phyloP scores from a whole-genome alignment of 2,113 vertebrate genomes.

The Hystrix brachyura region DNA sequence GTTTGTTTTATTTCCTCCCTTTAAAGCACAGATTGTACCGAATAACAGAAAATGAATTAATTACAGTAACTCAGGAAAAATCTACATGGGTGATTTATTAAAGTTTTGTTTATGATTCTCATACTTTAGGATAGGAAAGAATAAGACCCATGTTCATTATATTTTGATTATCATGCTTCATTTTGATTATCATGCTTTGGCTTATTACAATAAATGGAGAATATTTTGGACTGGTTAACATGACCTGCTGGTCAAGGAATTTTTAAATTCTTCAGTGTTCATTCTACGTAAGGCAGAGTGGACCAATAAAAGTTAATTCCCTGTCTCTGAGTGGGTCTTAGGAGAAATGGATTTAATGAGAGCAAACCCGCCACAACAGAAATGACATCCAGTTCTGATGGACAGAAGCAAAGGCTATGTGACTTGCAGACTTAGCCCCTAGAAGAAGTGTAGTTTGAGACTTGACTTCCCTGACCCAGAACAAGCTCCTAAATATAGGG shows the following conservation, averaged over 20 bases:
- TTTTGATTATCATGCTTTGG: not conserved
- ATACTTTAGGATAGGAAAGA: not conserved
- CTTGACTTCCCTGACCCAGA: not conserved
- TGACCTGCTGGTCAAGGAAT: not conserved
- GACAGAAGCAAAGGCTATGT: not conserved
- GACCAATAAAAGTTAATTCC: not conserved
- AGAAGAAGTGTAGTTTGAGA: not conserved
- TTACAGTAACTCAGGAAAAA: not conserved
- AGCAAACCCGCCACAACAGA: not conserved
- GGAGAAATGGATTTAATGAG: slow-evolving; percentile 15
- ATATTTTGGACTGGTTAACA: not conserved
- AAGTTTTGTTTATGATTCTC: not conserved
- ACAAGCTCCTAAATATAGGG: not conserved
- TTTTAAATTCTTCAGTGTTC: not conserved
- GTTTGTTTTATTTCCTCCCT: not conserved
- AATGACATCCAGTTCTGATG: not conserved
- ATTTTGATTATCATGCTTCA: not conserved
- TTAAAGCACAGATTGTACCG: not conserved
- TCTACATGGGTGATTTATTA: not conserved
- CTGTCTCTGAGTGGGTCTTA: not conserved
- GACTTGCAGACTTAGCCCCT: accelerated
- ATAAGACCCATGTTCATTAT: not conserved
- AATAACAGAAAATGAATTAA: slow-evolving; percentile 35
- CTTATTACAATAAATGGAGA: not conserved
- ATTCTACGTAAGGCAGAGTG: not conserved